These are phyloP conservation scores for Lycia hirtaria DNA, from an alignment of 2,888 invertebrate genomes.

Conservation along the genomic window DNA sequence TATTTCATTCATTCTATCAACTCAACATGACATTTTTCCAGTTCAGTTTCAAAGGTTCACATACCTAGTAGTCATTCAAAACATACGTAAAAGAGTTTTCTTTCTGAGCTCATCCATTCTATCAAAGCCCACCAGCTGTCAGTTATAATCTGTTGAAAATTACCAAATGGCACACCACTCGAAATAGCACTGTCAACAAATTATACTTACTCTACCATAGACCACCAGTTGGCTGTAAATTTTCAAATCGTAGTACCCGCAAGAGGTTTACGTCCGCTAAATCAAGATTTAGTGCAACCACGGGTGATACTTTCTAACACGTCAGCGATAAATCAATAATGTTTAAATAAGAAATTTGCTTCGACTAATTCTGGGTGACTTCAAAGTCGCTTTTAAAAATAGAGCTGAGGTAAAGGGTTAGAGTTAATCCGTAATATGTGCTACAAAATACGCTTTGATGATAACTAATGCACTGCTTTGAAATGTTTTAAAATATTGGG, in stretches of 20 bases:
- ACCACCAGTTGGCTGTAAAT: slow-evolving; percentile 60
- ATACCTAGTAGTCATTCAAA: too few relatives aligned
- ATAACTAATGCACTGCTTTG: slow-evolving; percentile 8
- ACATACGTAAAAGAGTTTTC: background rate
- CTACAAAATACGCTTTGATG: slow-evolving; percentile 10
- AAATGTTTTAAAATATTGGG: background rate
- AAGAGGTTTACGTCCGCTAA: slow-evolving; percentile 71
- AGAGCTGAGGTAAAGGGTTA: slow-evolving; percentile 58
- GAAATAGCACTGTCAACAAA: slow-evolving; percentile 23
- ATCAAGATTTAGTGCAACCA: slow-evolving; percentile 78
- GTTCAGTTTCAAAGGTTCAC: too few relatives aligned
- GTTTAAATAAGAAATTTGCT: slow-evolving; percentile 75
- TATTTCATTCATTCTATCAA: too few relatives aligned
- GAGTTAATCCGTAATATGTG: slow-evolving; percentile 54
- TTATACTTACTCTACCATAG: slow-evolving; percentile 6
- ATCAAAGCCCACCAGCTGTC: background rate
- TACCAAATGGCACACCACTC: slow-evolving; percentile 10
- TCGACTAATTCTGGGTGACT: slow-evolving; percentile 70
- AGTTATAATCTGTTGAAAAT: slow-evolving; percentile 7
- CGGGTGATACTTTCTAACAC: slow-evolving; percentile 74
- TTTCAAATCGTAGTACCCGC: slow-evolving; percentile 63
- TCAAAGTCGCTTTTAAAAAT: slow-evolving; percentile 67
- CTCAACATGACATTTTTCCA: too few relatives aligned
- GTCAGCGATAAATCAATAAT: slow-evolving; percentile 74
- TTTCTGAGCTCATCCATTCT: background rate